These are phyloP conservation scores for Pocillopora verrucosa DNA, from an alignment of 64 coral and sea anemone species.

Conservation along the genomic window DNA sequence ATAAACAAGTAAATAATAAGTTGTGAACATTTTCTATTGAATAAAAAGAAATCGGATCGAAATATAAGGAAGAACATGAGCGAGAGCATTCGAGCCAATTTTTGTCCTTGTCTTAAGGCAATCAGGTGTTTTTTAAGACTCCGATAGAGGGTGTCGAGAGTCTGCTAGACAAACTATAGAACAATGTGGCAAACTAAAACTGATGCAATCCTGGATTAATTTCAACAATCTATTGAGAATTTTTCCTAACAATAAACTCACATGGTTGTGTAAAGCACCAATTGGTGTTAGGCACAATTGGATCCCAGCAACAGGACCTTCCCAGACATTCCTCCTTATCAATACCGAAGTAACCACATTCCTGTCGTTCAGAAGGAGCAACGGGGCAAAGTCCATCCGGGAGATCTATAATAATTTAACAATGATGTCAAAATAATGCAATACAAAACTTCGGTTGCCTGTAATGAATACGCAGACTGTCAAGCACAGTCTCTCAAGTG, in stretches of 20 bases:
- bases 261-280: slow-evolving; percentile 38
- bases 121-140: no score
- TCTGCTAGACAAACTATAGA: no score
- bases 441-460: not conserved
- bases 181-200: no score
- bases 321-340: slow-evolving; percentile 20
- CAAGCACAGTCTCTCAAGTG: slow-evolving; percentile 1
- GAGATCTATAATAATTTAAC: not conserved
- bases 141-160: no score
- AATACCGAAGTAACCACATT: slow-evolving; percentile 41
- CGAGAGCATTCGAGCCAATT: no score
- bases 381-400: slow-evolving; percentile 21
- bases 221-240: not conserved
- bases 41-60: no score
- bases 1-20: no score
- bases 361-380: slow-evolving; percentile 45
- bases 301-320: slow-evolving; percentile 50
- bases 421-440: not conserved
- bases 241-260: not conserved
- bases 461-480: not conserved
- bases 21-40: no score
- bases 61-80: no score
- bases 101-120: no score
- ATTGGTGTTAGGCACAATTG: slow-evolving; percentile 10
- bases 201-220: no score